phyloP scores from a whole-genome alignment of 1,140 invertebrate species.

The Helicoverpa armigera region DNA sequence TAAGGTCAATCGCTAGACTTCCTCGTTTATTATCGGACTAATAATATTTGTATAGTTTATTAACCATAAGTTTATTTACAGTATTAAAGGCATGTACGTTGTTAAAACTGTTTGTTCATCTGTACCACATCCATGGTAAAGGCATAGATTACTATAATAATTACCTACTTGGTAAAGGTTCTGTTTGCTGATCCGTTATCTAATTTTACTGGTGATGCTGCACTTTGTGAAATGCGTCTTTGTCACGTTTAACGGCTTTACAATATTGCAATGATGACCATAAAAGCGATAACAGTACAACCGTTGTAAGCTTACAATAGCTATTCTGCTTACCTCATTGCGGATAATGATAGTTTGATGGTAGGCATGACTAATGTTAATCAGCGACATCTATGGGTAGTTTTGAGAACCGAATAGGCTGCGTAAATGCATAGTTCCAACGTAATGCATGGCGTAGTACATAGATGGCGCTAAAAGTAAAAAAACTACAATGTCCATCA shows the following conservation, averaged over 20 bases:
- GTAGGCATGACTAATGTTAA: background rate
- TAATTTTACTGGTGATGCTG: too few relatives aligned
- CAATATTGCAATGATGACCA: background rate
- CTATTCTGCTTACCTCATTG: background rate
- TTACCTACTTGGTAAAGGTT: too few relatives aligned
- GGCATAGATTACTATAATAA: too few relatives aligned
- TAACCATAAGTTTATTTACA: background rate
- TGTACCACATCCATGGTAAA: too few relatives aligned
- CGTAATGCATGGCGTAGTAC: background rate
- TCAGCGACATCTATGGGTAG: background rate
- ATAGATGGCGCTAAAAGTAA: background rate
- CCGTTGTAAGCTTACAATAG: background rate
- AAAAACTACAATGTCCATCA: too few relatives aligned
- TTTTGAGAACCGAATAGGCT: background rate
- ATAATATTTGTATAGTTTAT: background rate
- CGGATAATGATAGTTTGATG: background rate
- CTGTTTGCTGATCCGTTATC: too few relatives aligned
- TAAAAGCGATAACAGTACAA: background rate
- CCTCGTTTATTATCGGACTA: background rate
- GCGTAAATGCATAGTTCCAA: background rate
- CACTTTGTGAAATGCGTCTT: too few relatives aligned
- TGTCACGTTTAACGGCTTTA: background rate
- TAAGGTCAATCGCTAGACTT: conserved; percentile 6
- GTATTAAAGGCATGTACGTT: too few relatives aligned
- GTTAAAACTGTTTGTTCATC: too few relatives aligned